Base-by-base conservation (phyloP, 2,113 vertebrate species). In the Ancistrus triradiatus region DNA sequence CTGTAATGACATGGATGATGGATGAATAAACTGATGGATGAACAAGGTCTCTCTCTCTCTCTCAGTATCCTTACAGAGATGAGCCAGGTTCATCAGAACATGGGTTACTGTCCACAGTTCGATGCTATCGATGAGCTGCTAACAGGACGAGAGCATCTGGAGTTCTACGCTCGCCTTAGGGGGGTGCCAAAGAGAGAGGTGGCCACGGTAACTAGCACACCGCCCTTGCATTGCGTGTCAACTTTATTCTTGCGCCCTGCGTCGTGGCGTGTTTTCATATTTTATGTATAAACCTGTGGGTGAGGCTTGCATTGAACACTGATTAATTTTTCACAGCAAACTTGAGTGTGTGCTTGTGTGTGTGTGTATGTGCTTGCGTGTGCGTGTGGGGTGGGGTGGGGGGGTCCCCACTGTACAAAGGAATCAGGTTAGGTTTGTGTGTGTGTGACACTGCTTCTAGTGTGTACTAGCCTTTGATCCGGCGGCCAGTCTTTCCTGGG, bases 71-170 rank as follows among this genome's bases (percentile, higher is more conserved):
- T 66, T n/a, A 44, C 43, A 17, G 60, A 73, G 33, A 49, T 73
- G 66, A 51, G 24, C 11, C 27, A 37, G 55, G 66, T 73, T 3
- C 66, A 73, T 46, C 66, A 73, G 60, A 65, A 69, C 18, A 69
- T 69, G 71, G 71, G 71, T n/a, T 73, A 73, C n/a, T 73, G 71
- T 69, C 71, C 71, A 2, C 71, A 73, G 61, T 73, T 73, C 27
- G 71, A 73, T 22, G 71, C 56, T 1, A 65, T 73, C 11, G 55
- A 73, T 35, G 71, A 73, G n/a, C 66, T 69, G 14, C 58, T 69
- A 59, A 72, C 66, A 4, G 69, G 59, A 35, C 62, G 61, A 46
- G 61, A 70, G 31, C 68, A 63, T 42, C 38, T 63, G 61, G 57
- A 63, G 18, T 53, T 63, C 48, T 69, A 73, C 7, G 61, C 60